phyloP scores from a whole-genome alignment of 2,113 vertebrate genomes.

The Sander lucioperca region DNA sequence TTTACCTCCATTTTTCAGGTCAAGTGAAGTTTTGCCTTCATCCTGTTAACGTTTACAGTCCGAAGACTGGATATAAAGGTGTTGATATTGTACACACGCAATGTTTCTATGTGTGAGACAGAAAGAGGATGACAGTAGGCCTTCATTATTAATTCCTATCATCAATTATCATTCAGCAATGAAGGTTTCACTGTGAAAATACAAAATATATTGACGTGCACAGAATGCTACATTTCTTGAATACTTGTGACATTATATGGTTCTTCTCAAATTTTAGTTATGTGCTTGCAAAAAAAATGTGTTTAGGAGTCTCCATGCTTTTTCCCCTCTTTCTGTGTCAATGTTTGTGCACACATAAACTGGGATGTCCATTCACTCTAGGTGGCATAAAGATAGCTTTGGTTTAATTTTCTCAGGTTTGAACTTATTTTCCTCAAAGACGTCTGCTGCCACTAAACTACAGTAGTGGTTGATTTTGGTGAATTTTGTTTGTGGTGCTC shows the following conservation, averaged over 20 bases:
- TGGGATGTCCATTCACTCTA: background rate
- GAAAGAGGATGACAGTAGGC: background rate
- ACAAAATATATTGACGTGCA: background rate
- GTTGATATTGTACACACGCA: background rate
- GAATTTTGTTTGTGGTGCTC: background rate
- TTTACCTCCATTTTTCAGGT: slow-evolving; percentile 33
- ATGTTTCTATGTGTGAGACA: background rate
- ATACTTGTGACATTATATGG: background rate
- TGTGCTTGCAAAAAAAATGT: background rate
- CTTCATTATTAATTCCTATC: no score
- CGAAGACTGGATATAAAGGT: background rate
- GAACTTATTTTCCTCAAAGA: background rate
- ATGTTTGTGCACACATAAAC: background rate
- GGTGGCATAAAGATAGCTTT: background rate
- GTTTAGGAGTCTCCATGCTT: background rate
- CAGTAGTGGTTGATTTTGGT: background rate
- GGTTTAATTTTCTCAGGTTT: slow-evolving; percentile 16
- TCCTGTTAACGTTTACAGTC: slow-evolving; percentile 21
- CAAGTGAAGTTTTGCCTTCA: slow-evolving; percentile 38
- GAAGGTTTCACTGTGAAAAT: background rate
- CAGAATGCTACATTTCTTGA: background rate
- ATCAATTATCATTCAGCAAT: no score
- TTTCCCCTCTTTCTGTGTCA: background rate
- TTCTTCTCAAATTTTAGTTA: background rate
- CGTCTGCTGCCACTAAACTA: background rate